Evolutionary conservation across 2,797 vertebrate species (phyloP).

Genomic region (Heteromormyrus szaboi): DNA sequence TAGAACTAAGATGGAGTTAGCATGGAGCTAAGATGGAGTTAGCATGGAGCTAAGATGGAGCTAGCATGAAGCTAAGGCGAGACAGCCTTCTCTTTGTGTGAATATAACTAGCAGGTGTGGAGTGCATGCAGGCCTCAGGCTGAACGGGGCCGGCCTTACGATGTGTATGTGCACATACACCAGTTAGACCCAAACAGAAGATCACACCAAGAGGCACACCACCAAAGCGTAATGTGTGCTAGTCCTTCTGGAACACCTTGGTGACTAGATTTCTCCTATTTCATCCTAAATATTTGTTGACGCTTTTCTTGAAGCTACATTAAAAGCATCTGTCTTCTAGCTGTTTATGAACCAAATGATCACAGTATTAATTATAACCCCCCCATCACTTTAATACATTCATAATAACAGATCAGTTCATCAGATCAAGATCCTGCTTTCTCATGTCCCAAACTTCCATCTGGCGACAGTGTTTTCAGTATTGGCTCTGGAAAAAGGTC

Average conservation of each 20-base stretch:
- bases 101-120: neutral
- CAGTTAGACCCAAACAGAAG: neutral
- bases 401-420: neutral
- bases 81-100: neutral
- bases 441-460: neutral
- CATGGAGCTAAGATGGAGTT: no score
- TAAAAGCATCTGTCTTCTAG: neutral
- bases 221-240: neutral
- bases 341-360: neutral
- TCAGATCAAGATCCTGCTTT: neutral
- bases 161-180: neutral
- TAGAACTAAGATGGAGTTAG: no score
- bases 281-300: neutral
- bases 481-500: neutral
- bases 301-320: neutral
- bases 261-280: neutral
- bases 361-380: neutral
- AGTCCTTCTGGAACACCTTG: neutral
- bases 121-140: neutral
- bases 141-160: neutral
- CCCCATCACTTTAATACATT: neutral
- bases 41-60: neutral
- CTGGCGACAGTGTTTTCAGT: neutral
- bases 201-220: neutral
- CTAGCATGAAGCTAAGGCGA: neutral